Conservation (phyloP, 1,140 invertebrate species). For the Tachypleus tridentatus region DNA sequence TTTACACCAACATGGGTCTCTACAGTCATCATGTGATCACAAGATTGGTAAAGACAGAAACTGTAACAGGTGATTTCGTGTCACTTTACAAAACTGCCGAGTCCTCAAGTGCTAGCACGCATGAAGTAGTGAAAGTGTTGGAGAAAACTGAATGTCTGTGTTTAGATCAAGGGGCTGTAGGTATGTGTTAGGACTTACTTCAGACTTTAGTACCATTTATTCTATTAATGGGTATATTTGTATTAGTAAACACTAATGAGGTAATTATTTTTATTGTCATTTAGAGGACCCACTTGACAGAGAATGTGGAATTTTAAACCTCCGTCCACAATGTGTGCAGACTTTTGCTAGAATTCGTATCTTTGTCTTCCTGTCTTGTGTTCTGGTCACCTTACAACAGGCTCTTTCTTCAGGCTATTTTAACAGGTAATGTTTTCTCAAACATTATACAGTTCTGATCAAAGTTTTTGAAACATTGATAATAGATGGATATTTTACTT, state of each 20-base stretch:
- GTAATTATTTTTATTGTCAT: no score
- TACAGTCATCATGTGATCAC: constrained; percentile 21
- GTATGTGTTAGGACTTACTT: no score
- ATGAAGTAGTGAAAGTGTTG: constrained; percentile 18
- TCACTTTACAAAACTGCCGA: constrained; percentile 12
- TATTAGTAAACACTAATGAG: no score
- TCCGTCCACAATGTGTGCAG: constrained; percentile 21
- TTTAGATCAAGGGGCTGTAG: no score
- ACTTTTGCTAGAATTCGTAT: constrained; percentile 47
- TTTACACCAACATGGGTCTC: constrained; percentile 23
- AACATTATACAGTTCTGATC: no score
- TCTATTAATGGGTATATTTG: no score
- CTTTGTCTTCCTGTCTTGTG: constrained; percentile 80
- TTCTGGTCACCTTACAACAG: constrained; percentile 81
- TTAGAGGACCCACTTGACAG: background rate
- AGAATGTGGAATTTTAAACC: constrained; percentile 25
- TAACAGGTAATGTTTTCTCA: constrained; percentile 37
- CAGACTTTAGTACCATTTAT: no score
- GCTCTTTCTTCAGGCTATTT: constrained; percentile 79
- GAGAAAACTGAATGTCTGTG: constrained; percentile 13
- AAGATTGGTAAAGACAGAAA: constrained; percentile 10
- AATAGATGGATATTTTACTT: no score
- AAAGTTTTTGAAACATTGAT: no score
- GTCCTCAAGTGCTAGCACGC: constrained; percentile 18
- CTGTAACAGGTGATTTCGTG: background rate